Evolutionary conservation across 1,140 invertebrate species (phyloP).

Genomic region (Bactericera cockerelli): DNA sequence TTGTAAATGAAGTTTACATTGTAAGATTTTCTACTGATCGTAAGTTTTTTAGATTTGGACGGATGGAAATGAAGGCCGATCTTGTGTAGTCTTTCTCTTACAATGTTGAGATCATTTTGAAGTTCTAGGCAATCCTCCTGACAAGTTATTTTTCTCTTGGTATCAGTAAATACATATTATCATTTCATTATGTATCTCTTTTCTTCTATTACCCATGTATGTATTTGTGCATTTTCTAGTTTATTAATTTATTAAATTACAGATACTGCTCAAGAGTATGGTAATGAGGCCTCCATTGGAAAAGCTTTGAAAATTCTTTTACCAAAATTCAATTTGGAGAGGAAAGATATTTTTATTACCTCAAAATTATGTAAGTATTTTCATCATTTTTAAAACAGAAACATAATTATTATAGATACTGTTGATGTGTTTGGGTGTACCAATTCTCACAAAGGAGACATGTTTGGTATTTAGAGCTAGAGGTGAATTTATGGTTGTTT

Average conservation of each 20-base stretch:
- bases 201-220: not conserved
- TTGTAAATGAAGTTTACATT: too few relatives aligned
- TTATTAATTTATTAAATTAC: slow-evolving; percentile 19
- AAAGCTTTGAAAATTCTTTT: slow-evolving; percentile 40
- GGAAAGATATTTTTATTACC: slow-evolving; percentile 61
- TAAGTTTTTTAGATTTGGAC: too few relatives aligned
- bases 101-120: too few relatives aligned
- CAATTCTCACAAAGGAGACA: too few relatives aligned
- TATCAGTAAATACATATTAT: too few relatives aligned
- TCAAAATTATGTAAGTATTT: slow-evolving; percentile 47
- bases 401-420: slow-evolving; percentile 57
- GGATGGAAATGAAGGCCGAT: too few relatives aligned
- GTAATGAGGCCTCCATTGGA: slow-evolving; percentile 53
- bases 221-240: slow-evolving; percentile 12
- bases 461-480: too few relatives aligned
- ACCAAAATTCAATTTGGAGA: slow-evolving; percentile 42
- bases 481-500: too few relatives aligned
- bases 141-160: not conserved
- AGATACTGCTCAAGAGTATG: slow-evolving; percentile 62
- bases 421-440: slow-evolving; percentile 54
- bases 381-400: too few relatives aligned
- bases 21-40: too few relatives aligned
- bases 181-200: not conserved
- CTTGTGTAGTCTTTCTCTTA: too few relatives aligned
- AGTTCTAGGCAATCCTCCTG: too few relatives aligned